phyloP scores from a whole-genome alignment of 2,113 vertebrate species.

The Eolophus roseicapilla region DNA sequence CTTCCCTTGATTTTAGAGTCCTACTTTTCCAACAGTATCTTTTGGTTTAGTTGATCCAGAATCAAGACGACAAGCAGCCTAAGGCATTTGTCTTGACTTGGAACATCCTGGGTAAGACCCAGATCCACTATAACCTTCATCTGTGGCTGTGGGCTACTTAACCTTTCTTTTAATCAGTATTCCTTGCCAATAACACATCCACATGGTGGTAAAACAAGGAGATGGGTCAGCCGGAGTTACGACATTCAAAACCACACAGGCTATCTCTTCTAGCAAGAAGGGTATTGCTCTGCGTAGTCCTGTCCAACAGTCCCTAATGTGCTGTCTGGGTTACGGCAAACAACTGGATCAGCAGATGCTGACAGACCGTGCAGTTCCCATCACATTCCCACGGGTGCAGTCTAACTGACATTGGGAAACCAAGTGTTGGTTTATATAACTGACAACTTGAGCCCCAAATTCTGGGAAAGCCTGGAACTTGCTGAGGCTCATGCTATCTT shows the following conservation, averaged over 20 bases:
- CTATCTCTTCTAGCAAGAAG: background rate
- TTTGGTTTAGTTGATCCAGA: background rate
- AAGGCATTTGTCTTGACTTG: background rate
- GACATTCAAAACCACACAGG: background rate
- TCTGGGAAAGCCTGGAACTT: background rate
- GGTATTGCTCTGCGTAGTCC: background rate
- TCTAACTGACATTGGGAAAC: background rate
- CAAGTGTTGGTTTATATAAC: rapidly evolving
- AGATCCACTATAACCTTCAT: background rate
- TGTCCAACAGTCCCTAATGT: rapidly evolving
- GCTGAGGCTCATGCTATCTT: background rate
- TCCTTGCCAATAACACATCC: background rate
- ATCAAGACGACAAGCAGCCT: background rate
- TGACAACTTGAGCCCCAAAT: background rate
- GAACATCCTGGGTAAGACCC: background rate
- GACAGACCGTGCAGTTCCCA: rapidly evolving
- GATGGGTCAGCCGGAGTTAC: background rate
- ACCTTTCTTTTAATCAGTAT: background rate
- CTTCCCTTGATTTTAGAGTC: background rate
- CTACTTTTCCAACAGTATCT: background rate
- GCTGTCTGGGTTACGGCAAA: background rate
- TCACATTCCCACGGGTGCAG: rapidly evolving
- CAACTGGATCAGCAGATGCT: background rate
- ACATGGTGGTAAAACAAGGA: background rate
- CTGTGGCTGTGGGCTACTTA: background rate